Conservation (phyloP, 2,113 vertebrate genomes). For the Larimichthys polyactis region DNA sequence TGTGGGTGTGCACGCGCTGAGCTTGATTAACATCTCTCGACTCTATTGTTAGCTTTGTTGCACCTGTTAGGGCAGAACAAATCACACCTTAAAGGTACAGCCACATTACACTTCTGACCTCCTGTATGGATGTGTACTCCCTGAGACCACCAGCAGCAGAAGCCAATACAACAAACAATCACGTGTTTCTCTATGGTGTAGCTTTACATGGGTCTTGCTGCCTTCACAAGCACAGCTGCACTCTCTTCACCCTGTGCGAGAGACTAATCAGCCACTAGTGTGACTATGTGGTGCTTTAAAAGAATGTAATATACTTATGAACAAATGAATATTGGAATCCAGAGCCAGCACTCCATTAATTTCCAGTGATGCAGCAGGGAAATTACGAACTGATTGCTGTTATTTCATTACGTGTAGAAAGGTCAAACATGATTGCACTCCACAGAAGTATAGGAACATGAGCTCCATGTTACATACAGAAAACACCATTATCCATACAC, state of each 20-base stretch:
- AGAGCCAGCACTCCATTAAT: neutral
- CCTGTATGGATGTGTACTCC: neutral
- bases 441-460: neutral
- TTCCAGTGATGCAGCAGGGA: neutral
- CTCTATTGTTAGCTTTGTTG: neutral
- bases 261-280: neutral
- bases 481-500: no score
- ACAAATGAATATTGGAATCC: neutral
- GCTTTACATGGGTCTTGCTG: neutral
- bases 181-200: no score
- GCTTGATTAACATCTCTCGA: neutral
- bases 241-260: neutral
- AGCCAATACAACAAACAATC: no score
- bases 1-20: neutral
- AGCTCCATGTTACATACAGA: neutral
- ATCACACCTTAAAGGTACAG: neutral
- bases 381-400: neutral
- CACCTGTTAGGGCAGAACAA: neutral
- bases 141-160: no score
- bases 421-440: neutral
- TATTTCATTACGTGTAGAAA: neutral
- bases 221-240: no score
- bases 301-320: neutral
- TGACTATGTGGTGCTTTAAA: neutral
- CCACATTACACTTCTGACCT: neutral